A percentile compares a stretch with the other conserved stretches of the same genome.
Evolutionary conservation across 2,113 vertebrate species (phyloP).

Genomic region (Lethenteron reissneri): DNA sequence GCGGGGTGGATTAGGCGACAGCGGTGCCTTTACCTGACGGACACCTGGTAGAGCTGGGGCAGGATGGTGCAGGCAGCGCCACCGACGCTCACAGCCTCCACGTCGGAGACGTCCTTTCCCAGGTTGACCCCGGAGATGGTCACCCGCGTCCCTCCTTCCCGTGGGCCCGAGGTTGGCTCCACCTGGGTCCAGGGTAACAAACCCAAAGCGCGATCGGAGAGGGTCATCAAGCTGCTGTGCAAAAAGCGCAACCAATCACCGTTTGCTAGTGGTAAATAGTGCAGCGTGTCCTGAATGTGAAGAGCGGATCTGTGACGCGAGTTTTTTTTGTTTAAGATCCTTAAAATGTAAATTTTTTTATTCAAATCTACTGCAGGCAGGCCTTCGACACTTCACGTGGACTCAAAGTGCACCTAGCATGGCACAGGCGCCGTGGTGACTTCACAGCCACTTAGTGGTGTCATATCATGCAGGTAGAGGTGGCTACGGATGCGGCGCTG

Average conservation of each 20-base stretch:
- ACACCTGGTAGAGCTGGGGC: conserved; percentile 11
- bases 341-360: neutral
- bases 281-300: neutral
- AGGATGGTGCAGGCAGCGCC: conserved; percentile 60
- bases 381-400: too few species aligned
- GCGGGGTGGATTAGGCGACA: too few species aligned
- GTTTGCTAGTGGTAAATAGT: neutral
- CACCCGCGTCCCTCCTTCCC: conserved; percentile 61
- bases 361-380: too few species aligned
- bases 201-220: neutral
- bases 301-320: neutral
- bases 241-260: neutral
- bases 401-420: too few species aligned
- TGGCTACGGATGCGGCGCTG: too few species aligned
- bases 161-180: conserved; percentile 58
- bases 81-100: conserved; percentile 66
- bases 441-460: too few species aligned
- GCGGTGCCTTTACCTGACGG: neutral
- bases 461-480: too few species aligned
- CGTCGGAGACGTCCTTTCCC: conserved; percentile 78
- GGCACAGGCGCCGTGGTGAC: too few species aligned
- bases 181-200: conserved; percentile 28
- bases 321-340: neutral
- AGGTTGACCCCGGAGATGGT: conserved; percentile 86
- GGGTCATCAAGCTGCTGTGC: neutral